Base-by-base conservation (phyloP, 2,888 invertebrate species). In the Oscheius sp. region DNA sequence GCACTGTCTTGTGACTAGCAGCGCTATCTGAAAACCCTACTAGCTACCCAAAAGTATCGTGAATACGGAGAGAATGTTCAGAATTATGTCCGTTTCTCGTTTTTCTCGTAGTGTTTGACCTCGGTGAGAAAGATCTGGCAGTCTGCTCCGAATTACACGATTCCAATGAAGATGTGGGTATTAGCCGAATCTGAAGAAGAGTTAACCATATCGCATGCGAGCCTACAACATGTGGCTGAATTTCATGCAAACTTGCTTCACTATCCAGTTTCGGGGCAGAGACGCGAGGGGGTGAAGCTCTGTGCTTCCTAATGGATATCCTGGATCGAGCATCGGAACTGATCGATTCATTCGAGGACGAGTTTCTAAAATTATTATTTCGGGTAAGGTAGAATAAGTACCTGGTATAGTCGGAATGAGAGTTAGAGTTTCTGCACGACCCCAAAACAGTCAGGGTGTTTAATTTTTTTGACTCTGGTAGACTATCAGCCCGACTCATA, bases 111-210 rank as follows among this genome's bases (percentile, higher is more conserved):
- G 5, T 4, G 21, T n/a, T 63, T 10, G 63, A 47, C 48, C 63
- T 47, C 11, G 57, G 62, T 51, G 76, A 74, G 58, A 76, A 73
- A 42, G 79, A 76, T 35, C 75, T 63, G 0, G 79, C 74, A 51
- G 81, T 81, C 73, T 81, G 74, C 65, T 76, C 74, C 42, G 81
- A 81, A 74, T 79, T 79, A 10, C 79, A 73, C 55, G 81, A 81
- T 60, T 81, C 81, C 58, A 76, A 73, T 9, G 80, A 80, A 42
- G 79, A 79, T 13, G 77, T 73, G 55, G 73, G 78, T 70, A 74
- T 75, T 75, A 76, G 72, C 73, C 70, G 76, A 63, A 76, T 74
- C 79, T 80, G 72, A 55, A 78, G 76, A 70, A 3, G 74, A 21
- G 32, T 47, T 48, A 51, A 9, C 21, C 51, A 21, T 32, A 68